Evolutionary conservation across 2,888 invertebrate species (phyloP), one percentile per base, ranked within the genome.

Genomic region (Timema podura): DNA sequence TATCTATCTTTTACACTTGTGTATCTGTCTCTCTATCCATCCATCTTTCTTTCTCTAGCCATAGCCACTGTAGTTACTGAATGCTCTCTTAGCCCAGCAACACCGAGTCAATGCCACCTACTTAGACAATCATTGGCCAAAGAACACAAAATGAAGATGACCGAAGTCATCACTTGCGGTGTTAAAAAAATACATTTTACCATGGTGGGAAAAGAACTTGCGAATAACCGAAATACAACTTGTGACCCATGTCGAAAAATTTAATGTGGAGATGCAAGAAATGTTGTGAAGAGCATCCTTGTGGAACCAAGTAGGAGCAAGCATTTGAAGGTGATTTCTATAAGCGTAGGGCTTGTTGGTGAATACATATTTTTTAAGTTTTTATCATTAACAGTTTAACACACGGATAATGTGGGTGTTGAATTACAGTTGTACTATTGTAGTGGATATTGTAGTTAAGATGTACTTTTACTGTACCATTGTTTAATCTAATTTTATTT

Each of bases 1-100:
- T 86, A 85, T 86, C 81, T 80, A 77, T 77, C 75, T 78, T 30
- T 30, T 30, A 30, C 30, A 30, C 30, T 30, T 30, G 30, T 30
- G 30, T 30, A 30, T 30, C 79, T 83, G 81, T 83, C 82, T 83
- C 82, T 82, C 80, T 83, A 82, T 83, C 83, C 79, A 81, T 80
- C 83, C 64, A 57, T 61, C 61, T 61, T 61, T 61, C 61, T 61
- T 61, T 68, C 61, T 69, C 44, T 70, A 70, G 72, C 68, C 67
- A 59, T 73, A 69, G 69, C 65, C 65, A 48, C 65, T 65, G 73
- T 73, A 73, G 73, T 71, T 64, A 71, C 54, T 70, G 70, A 70
- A 70, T 70, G 70, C 70, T 70, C 67, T 70, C 51, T 67, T 70
- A 69, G 69, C 71, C 67, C 69, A 68, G 57, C 68, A 70, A 70